Conservation (phyloP, 2,797 vertebrate species). For the Schizopygopsis malacanthus region DNA sequence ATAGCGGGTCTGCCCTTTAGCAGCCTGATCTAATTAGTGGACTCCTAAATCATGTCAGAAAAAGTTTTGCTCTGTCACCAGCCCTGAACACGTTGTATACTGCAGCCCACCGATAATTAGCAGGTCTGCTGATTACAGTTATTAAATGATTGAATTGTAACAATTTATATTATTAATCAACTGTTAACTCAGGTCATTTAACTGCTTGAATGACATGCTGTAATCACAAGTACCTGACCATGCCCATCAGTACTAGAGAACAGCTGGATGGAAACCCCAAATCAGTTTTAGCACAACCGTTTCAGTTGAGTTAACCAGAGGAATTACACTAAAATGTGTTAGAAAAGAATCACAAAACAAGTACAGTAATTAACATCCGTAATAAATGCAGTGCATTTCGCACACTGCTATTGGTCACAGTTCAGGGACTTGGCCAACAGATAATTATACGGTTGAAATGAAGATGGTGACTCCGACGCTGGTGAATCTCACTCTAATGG, state of each 20-base stretch:
- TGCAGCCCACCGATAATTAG: conserved; percentile 46
- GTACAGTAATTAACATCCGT: background rate
- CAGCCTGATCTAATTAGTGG: conserved; percentile 59
- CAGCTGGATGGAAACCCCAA: background rate
- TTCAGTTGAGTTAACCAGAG: background rate
- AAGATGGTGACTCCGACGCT: conserved; percentile 15
- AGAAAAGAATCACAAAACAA: background rate
- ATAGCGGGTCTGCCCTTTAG: conserved; percentile 63
- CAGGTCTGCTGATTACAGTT: conserved; percentile 41
- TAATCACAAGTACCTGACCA: background rate
- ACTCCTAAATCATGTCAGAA: conserved; percentile 53
- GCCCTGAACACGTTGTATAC: conserved; percentile 36
- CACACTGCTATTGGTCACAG: conserved; percentile 8
- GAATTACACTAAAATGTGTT: background rate
- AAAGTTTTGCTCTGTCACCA: conserved; percentile 48
- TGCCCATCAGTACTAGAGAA: background rate
- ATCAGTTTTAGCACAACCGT: background rate
- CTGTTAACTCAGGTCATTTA: conserved; percentile 8
- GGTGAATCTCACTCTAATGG: conserved; percentile 32
- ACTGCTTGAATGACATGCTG: conserved; percentile 12
- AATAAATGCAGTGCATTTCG: background rate
- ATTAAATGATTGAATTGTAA: conserved; percentile 38
- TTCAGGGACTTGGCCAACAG: conserved; percentile 16
- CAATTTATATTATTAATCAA: conserved; percentile 9
- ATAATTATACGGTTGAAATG: conserved; percentile 35